Evolutionary conservation across 2,888 invertebrate species (phyloP), one percentile per base, ranked within the genome.

Genomic region (Tipula confusa): DNA sequence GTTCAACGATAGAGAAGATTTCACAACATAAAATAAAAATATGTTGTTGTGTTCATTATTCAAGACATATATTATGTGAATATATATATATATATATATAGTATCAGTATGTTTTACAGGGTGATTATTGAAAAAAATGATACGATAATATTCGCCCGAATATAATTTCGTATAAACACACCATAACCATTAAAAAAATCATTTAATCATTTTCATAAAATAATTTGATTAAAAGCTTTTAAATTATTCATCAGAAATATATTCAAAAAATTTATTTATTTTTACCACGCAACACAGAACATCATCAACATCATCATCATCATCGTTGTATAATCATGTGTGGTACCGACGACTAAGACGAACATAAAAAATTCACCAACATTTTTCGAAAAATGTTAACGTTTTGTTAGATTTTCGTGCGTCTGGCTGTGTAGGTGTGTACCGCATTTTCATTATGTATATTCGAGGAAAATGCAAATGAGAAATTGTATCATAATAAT

Each of bases 1-100:
- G 24, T 64, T 64, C 64, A 24, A 64, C 24, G 64, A 43, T 0
- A 43, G 64, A 64, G 24, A 64, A 24, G 64, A 64, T 64, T 24
- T 24, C 24, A 64, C 24, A 64, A 64, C 64, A 64, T 64, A 24
- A 64, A 64, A 64, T 64, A 64, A 9, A n/a, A n/a, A 64, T 64
- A 64, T 64, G 64, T 64, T 64, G 64, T 64, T 64, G 24, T 64
- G 24, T 64, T 64, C 64, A 64, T 64, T 64, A 64, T 64, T 64
- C 64, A 64, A 11, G 24, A 64, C 64, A 64, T 64, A 24, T 24
- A 64, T 64, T 24, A 24, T 64, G 24, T 64, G 1, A 13, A 13
- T 38, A 13, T 38, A 4, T 38, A 38, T 9, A 24, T 64, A 64
- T 43, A n/a, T 43, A 64, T 24, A 64, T 64, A 18, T 6, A 48